Evolutionary conservation across 1,140 invertebrate genomes (phyloP), one percentile per base, ranked within the genome.

Genomic region (Hirudo medicinalis): DNA sequence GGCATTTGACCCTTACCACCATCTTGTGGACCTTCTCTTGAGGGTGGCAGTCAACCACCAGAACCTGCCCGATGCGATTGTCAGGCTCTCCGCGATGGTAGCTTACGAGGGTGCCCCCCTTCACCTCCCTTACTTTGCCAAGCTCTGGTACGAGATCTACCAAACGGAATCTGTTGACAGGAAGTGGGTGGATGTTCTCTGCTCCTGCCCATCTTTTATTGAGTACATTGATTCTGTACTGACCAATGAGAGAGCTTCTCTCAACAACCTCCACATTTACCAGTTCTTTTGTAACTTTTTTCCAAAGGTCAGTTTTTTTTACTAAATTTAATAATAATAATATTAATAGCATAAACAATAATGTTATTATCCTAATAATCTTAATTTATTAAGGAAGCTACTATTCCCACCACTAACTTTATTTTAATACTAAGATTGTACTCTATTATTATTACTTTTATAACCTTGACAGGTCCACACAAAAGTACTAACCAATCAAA

Each of bases 11-110:
- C 90, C 89, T 0, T 92, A 92, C 81, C 90, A 92, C 78, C 86
- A 88, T 68, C 87, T 92, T 60, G 86, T 92, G 75, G 92, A 94
- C 79, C 87, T 91, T 25, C 88, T 94, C 84, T 91, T 91, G 80
- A 85, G 92, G 22, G 85, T 94, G 73, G 91, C 91, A 54, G 88
- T 93, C 63, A 89, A 88, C 78, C 86, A 89, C 73, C 88, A 90
- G 74, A 88, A 87, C 75, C 86, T 91, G 81, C 88, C 87, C 25
- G 88, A 90, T 76, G 86, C 88, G 63, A 82, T 92, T 60, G 87
- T 92, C 72, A 88, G 88, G 76, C 66, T 55, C 36, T 67, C 29
- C 25, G 89, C 90, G 32, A 89, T 92, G 85, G 87, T 92, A 55
- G 91, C 91, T 69, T 88, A 89, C 76, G 91, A 94, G 85, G 90